Evolutionary conservation across 2,113 vertebrate species (phyloP).

Genomic region (Psilopsiagon aurifrons): DNA sequence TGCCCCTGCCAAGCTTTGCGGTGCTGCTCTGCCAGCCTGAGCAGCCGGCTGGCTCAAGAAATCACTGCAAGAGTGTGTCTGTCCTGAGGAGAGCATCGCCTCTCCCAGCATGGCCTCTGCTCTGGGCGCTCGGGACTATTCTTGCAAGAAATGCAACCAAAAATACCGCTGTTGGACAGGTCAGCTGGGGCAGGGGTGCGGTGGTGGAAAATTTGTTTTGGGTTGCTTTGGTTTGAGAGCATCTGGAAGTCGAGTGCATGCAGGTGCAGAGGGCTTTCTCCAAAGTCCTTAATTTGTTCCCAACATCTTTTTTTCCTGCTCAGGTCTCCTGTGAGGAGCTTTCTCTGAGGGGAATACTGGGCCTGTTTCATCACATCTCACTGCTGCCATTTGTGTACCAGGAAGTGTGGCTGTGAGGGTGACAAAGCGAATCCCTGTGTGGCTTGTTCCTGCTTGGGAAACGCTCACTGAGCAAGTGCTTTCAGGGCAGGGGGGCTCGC

Average conservation of each 20-base stretch:
- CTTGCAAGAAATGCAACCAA: not conserved
- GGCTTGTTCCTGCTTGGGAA: not conserved
- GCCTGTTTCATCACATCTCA: not conserved
- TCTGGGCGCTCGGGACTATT: not conserved
- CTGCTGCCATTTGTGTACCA: fast-evolving
- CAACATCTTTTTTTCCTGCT: not conserved
- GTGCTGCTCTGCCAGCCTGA: not conserved
- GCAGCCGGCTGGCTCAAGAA: not conserved
- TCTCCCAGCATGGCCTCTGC: not conserved
- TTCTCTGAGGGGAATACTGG: not conserved
- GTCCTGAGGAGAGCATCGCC: not conserved
- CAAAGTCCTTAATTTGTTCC: not conserved
- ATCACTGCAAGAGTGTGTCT: not conserved
- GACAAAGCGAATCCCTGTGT: not conserved
- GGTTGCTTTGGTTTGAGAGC: not conserved
- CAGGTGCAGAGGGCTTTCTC: not conserved
- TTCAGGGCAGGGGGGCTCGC: not conserved
- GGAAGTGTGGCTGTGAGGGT: not conserved
- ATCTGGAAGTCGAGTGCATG: fast-evolving
- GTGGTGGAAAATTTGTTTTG: not conserved
- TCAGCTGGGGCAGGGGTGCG: not conserved
- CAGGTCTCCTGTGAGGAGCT: fast-evolving
- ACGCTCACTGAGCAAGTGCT: not conserved
- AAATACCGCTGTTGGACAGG: not conserved
- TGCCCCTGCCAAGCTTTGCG: not conserved